Evolutionary conservation across 1,140 invertebrate genomes (phyloP).

Genomic region (Chionoecetes opilio): DNA sequence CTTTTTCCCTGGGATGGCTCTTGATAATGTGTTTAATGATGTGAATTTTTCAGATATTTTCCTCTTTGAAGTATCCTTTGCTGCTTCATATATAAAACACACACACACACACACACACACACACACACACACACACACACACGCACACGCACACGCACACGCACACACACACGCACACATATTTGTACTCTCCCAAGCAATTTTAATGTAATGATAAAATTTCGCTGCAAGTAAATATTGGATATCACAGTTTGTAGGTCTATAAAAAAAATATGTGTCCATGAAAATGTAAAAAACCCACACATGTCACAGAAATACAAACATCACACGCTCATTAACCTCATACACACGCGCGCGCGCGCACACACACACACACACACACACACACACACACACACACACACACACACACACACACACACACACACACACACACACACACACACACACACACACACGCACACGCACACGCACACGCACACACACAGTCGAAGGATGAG

Average conservation of each 20-base stretch:
- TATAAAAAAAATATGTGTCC: no score
- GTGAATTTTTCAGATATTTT: no score
- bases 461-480: constrained; percentile 24
- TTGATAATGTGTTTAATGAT: no score
- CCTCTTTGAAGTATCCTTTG: background rate
- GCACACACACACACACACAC: background rate
- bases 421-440: constrained; percentile 27
- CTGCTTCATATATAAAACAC: background rate
- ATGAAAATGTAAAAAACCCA: no score
- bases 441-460: constrained; percentile 25
- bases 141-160: constrained; percentile 47
- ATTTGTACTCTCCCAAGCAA: background rate
- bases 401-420: constrained; percentile 27
- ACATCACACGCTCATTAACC: background rate
- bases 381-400: constrained; percentile 27
- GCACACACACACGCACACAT: constrained; percentile 42
- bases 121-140: constrained; percentile 53
- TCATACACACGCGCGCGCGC: no score
- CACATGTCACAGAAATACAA: background rate
- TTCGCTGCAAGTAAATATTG: no score
- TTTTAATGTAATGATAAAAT: no score
- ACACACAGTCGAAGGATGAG: constrained; percentile 4
- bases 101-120: constrained; percentile 49
- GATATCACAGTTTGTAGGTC: no score
- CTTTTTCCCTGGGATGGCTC: no score